Evolutionary conservation across 2,113 vertebrate species (phyloP).

Genomic region (Stegostoma tigrinum): DNA sequence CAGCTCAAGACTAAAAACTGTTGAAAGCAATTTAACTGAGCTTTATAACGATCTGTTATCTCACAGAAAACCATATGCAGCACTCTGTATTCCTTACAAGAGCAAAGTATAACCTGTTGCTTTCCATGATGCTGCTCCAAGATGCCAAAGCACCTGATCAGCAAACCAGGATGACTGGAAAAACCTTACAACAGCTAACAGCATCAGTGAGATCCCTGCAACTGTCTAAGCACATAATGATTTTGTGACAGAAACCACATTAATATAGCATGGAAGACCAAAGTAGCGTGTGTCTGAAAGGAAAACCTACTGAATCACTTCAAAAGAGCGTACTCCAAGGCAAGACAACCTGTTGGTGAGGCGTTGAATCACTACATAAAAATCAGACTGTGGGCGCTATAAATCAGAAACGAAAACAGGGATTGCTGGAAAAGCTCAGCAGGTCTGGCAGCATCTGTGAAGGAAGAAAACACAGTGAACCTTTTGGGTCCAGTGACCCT

Average conservation of each 20-base stretch:
- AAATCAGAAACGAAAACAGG: too few species aligned
- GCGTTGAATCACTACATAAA: background rate
- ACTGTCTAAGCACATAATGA: background rate
- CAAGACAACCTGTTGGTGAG: background rate
- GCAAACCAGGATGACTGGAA: background rate
- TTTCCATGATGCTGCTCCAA: background rate
- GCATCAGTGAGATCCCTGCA: background rate
- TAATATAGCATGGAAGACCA: background rate
- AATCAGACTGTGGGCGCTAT: too few species aligned
- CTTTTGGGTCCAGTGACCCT: too few species aligned
- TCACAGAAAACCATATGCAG: background rate
- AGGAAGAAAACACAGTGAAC: too few species aligned
- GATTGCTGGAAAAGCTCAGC: too few species aligned
- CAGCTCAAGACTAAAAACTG: background rate
- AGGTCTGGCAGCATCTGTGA: too few species aligned
- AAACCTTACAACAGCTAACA: background rate
- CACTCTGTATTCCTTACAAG: background rate
- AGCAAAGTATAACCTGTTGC: background rate
- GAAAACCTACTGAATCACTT: background rate
- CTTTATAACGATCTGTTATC: background rate
- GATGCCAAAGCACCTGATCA: background rate
- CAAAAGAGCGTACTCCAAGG: background rate
- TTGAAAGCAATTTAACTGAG: slow-evolving; percentile 1
- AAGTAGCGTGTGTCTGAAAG: background rate
- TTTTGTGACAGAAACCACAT: background rate